Evolutionary conservation across 2,888 invertebrate species (phyloP).

Genomic region (Nasonia oneida): DNA sequence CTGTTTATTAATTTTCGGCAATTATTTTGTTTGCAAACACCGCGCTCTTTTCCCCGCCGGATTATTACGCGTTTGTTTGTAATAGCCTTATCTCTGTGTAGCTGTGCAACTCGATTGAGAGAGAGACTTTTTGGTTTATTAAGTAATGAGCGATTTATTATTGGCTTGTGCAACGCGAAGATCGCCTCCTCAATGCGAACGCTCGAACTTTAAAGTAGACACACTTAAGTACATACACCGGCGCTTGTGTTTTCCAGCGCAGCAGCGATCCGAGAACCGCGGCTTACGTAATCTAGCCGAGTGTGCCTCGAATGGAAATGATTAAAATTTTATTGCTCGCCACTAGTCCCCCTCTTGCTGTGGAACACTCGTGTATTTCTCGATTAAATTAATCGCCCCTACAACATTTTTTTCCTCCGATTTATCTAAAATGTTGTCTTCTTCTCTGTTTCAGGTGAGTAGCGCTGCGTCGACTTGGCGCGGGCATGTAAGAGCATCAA

Average conservation of each 20-base stretch:
- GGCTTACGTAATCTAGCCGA: slow-evolving; percentile 21
- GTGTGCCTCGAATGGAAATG: slow-evolving; percentile 35
- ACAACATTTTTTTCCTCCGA: neutral
- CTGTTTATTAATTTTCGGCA: neutral
- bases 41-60: neutral
- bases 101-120: no score
- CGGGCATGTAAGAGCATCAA: neutral
- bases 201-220: neutral
- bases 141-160: slow-evolving; percentile 22
- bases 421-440: neutral
- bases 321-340: slow-evolving; percentile 24
- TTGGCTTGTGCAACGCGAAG: neutral
- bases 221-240: neutral
- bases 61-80: neutral
- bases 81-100: neutral
- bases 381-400: neutral
- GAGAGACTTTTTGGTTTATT: neutral
- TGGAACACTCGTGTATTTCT: neutral
- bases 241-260: neutral
- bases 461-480: no score
- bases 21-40: neutral
- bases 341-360: neutral
- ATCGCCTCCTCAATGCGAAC: neutral
- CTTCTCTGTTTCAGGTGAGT: slow-evolving; percentile 47
- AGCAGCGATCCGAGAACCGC: neutral